Evolutionary conservation across 2,888 invertebrate species (phyloP), one percentile per base, ranked within the genome.

Genomic region (Pemphredon lugubris): DNA sequence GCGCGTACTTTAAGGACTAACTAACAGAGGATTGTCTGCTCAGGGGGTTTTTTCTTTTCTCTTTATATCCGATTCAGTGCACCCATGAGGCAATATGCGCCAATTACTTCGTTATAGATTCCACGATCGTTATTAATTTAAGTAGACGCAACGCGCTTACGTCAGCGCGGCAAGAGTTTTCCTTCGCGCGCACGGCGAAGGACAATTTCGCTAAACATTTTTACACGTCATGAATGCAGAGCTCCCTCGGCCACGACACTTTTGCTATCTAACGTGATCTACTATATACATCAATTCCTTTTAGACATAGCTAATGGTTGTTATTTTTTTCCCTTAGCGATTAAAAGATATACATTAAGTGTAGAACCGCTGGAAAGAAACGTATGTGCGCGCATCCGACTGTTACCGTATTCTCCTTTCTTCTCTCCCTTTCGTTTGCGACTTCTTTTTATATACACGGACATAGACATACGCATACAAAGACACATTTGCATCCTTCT

Each of bases 281-380:
- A 77, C 75, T 86, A 87, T 85, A 70, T 87, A 87, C 87, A 87
- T 87, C 87, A 87, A 87, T 87, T 87, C 87, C 87, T 87, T 85
- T 81, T 81, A 83, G 83, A 86, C 82, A 84, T 83, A 84, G 81
- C 82, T 72, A 79, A 66, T 61, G 55, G 42, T 5, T 26, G 26
- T 26, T 26, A 53, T 66, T 69, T 63, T 57, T 63, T 23, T 53
- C 42, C 55, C 7, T 37, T 70, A 70, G 60, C n/a, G 73, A 67
- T 72, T 79, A 57, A 69, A 72, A 72, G 77, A 74, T 77, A 74
- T 66, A 72, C 66, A 53, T 66, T 57, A 72, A 75, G 54, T 69
- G 48, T 66, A 66, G 76, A 78, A 64, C 58, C 58, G 54, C 45
- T 66, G 51, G 53, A 71, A 73, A 74, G 68, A 71, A 74, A 74